Percentiles rank a stretch among this genome's conserved stretches.
These are phyloP conservation scores for Trachurus trachurus DNA, from an alignment of 2,797 vertebrate species.

Conservation along the genomic window DNA sequence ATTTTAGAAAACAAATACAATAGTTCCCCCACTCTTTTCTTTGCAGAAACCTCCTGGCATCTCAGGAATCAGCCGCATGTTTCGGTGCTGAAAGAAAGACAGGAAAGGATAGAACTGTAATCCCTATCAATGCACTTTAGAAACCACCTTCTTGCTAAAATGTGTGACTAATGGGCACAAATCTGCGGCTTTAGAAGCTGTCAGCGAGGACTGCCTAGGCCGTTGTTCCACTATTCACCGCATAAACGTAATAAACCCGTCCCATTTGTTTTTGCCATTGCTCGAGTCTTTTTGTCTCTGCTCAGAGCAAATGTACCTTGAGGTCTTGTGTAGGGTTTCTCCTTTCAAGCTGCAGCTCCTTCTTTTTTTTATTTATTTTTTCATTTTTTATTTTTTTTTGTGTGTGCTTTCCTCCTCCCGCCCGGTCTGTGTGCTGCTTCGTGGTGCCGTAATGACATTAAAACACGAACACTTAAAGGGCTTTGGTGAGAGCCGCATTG, in stretches of 20 bases:
- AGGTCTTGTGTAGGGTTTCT: conserved; percentile 87
- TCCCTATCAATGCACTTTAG: conserved; percentile 88
- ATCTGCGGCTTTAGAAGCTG: conserved; percentile 88
- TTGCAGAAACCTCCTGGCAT: conserved; percentile 85
- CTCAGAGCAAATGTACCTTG: conserved; percentile 85
- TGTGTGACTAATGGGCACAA: conserved; percentile 92
- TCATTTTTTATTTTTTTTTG: neutral
- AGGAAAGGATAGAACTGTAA: conserved; percentile 88
- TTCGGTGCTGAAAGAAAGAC: conserved; percentile 84
- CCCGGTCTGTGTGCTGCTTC: conserved; percentile 78
- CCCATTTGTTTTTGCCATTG: conserved; percentile 81
- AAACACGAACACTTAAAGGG: conserved; percentile 88
- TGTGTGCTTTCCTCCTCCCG: conserved; percentile 48
- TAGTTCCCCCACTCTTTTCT: conserved; percentile 79
- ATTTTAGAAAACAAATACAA: conserved; percentile 87
- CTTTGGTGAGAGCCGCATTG: conserved; percentile 86
- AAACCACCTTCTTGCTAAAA: conserved; percentile 90
- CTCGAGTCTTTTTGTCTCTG: conserved; percentile 77
- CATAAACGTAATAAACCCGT: conserved; percentile 83
- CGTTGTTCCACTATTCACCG: conserved; percentile 83
- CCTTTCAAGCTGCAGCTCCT: conserved; percentile 75
- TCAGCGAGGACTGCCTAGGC: conserved; percentile 84
- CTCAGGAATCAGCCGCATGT: conserved; percentile 84
- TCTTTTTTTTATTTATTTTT: neutral
- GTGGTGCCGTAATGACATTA: conserved; percentile 88